A percentile compares a stretch with the other conserved stretches of the same genome.
Conservation (phyloP, 2,797 vertebrate genomes). For the Alcedo atthis region DNA sequence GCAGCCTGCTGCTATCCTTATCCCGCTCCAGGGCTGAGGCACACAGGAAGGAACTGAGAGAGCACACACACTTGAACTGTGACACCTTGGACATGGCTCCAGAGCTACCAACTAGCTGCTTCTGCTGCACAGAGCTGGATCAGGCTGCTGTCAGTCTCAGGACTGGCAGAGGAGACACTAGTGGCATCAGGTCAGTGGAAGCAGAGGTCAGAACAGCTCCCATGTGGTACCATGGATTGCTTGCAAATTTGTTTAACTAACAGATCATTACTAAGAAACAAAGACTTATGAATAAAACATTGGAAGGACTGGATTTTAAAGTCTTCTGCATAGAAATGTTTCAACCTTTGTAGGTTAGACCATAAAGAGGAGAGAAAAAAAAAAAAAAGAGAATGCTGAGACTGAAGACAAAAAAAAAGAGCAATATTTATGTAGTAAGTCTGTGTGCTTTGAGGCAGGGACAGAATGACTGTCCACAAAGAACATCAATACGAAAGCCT, state of each 20-base stretch:
- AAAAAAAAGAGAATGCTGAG: neutral
- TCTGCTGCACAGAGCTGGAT: rapidly evolving
- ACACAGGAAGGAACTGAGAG: rapidly evolving
- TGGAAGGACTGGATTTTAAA: neutral
- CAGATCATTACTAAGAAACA: neutral
- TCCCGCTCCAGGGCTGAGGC: rapidly evolving
- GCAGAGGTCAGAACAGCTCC: neutral
- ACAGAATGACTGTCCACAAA: neutral
- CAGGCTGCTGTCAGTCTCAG: neutral
- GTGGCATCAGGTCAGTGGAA: too few relatives aligned
- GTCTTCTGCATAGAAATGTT: neutral
- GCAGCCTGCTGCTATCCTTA: neutral
- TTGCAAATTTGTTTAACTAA: neutral
- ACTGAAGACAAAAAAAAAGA: neutral
- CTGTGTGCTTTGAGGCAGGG: neutral
- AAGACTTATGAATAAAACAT: neutral
- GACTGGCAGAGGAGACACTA: rapidly evolving
- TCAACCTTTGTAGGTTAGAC: neutral
- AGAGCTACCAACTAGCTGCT: neutral
- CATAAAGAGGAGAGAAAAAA: neutral
- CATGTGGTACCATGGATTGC: rapidly evolving
- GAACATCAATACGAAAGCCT: neutral
- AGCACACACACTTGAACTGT: rapidly evolving
- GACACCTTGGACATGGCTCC: rapidly evolving
- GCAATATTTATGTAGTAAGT: neutral